A percentile compares a stretch with the other conserved stretches of the same genome.
These are phyloP conservation scores for Phymatocera aterrima DNA, from an alignment of 2,888 invertebrate genomes.

Conservation along the genomic window DNA sequence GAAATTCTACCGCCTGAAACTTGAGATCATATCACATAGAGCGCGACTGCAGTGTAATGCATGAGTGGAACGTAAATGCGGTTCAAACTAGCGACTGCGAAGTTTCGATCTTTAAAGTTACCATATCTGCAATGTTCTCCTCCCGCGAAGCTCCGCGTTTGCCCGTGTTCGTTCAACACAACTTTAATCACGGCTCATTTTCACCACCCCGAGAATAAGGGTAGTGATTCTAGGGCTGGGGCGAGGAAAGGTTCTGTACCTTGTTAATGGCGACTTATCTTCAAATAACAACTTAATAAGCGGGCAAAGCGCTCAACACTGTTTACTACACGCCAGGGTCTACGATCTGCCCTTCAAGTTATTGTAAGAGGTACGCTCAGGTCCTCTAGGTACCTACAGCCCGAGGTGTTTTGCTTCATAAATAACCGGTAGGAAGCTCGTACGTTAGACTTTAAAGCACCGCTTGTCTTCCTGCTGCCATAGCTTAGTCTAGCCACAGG, in stretches of 20 bases:
- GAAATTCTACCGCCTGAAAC: not conserved
- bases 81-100: not conserved
- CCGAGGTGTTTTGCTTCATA: conserved; percentile 56
- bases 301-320: conserved; percentile 49
- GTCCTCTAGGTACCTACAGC: conserved; percentile 55
- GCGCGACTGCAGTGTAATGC: not conserved
- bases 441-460: conserved; percentile 59
- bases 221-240: conserved; percentile 2
- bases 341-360: conserved; percentile 33
- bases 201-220: conserved; percentile 28
- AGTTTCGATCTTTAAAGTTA: conserved; percentile 1
- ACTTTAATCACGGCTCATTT: conserved; percentile 59
- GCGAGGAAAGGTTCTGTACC: conserved; percentile 24
- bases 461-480: conserved; percentile 58
- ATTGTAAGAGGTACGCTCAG: conserved; percentile 45
- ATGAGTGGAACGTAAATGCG: not conserved
- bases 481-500: conserved; percentile 52
- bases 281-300: conserved; percentile 62
- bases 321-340: conserved; percentile 27
- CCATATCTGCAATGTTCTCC: not conserved
- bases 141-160: not conserved
- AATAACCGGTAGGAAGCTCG: conserved; percentile 60
- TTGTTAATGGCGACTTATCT: conserved; percentile 52
- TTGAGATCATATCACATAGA: not conserved
- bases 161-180: conserved; percentile 51